Conservation (phyloP, 2,888 invertebrate genomes). For the Synanthedon andrenaeformis region DNA sequence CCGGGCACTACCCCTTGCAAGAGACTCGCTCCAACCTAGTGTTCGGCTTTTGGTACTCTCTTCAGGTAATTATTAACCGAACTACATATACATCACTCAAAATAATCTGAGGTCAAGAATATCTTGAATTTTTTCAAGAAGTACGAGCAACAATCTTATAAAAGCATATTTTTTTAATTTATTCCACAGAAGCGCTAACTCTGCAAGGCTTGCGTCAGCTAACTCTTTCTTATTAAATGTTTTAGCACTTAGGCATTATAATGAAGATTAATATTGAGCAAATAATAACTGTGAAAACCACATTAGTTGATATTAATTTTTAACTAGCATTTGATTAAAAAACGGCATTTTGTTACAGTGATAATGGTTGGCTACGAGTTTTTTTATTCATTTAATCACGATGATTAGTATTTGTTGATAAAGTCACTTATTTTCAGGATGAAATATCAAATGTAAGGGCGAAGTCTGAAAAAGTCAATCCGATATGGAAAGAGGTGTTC, state of each 20-base stretch:
- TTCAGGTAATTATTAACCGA: constrained; percentile 74
- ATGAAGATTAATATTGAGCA: too few relatives aligned
- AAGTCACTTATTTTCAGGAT: constrained; percentile 55
- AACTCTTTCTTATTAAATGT: too few relatives aligned
- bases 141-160: too few relatives aligned
- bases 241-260: too few relatives aligned
- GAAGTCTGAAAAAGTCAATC: constrained; percentile 37
- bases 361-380: too few relatives aligned
- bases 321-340: too few relatives aligned
- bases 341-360: too few relatives aligned
- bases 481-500: constrained; percentile 81
- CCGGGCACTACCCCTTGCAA: constrained; percentile 88
- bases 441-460: constrained; percentile 67
- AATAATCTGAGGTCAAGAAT: neutral
- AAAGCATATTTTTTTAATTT: too few relatives aligned
- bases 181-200: too few relatives aligned
- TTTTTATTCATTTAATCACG: neutral
- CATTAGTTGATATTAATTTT: too few relatives aligned
- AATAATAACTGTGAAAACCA: too few relatives aligned
- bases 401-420: neutral
- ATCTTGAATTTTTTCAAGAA: constrained; percentile 37
- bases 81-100: neutral
- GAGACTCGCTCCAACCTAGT: constrained; percentile 88
- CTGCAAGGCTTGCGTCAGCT: too few relatives aligned
- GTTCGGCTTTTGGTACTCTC: constrained; percentile 91